Base-by-base conservation (phyloP, 1,140 invertebrate genomes). In the Cydia fagiglandana region DNA sequence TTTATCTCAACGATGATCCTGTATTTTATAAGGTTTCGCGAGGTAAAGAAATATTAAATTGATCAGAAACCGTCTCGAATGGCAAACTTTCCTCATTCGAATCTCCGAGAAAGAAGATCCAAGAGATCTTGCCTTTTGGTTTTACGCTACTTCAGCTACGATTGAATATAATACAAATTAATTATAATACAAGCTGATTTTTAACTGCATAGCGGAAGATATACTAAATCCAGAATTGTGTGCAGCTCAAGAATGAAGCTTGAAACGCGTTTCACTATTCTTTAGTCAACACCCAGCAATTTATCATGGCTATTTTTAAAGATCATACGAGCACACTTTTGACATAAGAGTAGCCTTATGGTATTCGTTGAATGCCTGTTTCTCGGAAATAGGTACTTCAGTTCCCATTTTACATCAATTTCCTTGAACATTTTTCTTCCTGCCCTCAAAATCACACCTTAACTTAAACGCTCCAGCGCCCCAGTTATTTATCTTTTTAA, bases 401-500 rank as follows among this genome's bases (percentile, higher is more conserved):
- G 13, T 9, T 47, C 15, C 4, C 13, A 53, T 53, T 53, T 53
- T 61, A 61, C 56, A 61, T 17, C n/a, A 15, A 61, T n/a, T 61
- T 20, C 9, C n/a, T 61, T 61, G 0, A 20, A 9, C 17, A 61
- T 61, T 61, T 61, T 61, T 20, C 56, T 61, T 20, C 56, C 2
- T 10, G 0, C 56, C 56, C 56, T 61, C 56, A 61, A 61, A 61
- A 61, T 61, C 56, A 61, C 56, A 61, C 56, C 56, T 53, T 6
- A 53, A 53, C 56, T 53, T 6, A 53, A 53, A 15, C 50, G n/a
- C 50, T 61, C 56, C 4, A 53, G 56, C n/a, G 9, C 56, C 56
- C 56, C n/a, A 17, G n/a, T 61, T 61, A 61, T 61, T 61, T 61
- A 20, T 61, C 56, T 61, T 24, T 61, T 61, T 61, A 61, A 61